Conservation (phyloP, 1,140 invertebrate species). For the Zaprionus gabonicus region DNA sequence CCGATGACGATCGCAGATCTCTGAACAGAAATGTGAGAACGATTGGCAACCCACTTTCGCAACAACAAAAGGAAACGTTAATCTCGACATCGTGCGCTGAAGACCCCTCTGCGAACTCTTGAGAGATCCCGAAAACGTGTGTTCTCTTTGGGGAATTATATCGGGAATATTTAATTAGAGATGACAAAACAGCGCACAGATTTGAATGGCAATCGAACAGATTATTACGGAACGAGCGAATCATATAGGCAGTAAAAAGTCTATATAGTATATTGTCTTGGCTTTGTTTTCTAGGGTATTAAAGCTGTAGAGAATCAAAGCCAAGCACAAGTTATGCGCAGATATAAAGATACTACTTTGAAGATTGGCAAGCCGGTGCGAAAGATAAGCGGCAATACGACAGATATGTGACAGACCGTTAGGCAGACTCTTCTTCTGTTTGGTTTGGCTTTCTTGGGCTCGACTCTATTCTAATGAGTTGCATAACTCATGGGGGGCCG, state of each 20-base stretch:
- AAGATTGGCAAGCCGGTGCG: conserved; percentile 51
- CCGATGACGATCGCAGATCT: conserved; percentile 30
- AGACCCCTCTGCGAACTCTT: neutral
- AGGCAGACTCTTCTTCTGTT: conserved; percentile 64
- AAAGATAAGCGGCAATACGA: conserved; percentile 69
- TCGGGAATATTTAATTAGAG: conserved; percentile 3
- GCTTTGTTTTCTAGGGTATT: conserved; percentile 4
- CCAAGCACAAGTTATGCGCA: conserved; percentile 1
- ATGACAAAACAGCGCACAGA: neutral
- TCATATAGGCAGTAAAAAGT: neutral
- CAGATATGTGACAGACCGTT: conserved; percentile 51
- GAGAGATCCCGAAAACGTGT: conserved; percentile 1
- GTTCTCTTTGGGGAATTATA: neutral
- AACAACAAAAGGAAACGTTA: conserved; percentile 47
- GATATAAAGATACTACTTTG: conserved; percentile 17
- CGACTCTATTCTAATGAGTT: conserved; percentile 53
- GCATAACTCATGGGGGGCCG: conserved; percentile 48
- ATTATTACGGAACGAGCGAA: neutral
- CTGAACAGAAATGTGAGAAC: conserved; percentile 61
- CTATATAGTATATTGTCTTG: neutral
- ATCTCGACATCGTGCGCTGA: conserved; percentile 18
- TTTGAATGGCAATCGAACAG: conserved; percentile 3
- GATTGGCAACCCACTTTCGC: conserved; percentile 50
- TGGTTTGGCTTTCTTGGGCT: conserved; percentile 52
- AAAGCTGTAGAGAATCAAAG: neutral